Evolutionary conservation across 64 coral and sea anemone species (phyloP), one percentile per base, ranked within the genome.

Genomic region (Trachythela sp.): DNA sequence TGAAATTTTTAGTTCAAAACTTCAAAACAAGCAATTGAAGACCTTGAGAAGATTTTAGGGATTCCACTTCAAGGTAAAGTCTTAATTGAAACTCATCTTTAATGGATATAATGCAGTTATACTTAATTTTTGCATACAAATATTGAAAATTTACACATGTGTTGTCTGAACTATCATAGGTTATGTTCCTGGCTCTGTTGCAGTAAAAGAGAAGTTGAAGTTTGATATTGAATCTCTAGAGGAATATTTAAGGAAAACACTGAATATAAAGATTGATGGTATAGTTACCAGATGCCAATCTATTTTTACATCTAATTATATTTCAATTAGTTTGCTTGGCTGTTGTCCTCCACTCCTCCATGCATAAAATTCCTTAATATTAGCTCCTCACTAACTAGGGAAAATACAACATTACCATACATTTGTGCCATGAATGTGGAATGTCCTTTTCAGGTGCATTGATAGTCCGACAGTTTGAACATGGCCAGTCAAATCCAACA

Each of bases 401-500:
- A n/a, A n/a, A n/a, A n/a, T n/a, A n/a, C n/a, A n/a, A n/a, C n/a
- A n/a, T n/a, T n/a, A n/a, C n/a, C n/a, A n/a, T n/a, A n/a, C n/a
- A n/a, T n/a, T n/a, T n/a, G n/a, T n/a, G n/a, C n/a, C n/a, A n/a
- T n/a, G n/a, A n/a, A n/a, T n/a, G n/a, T n/a, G n/a, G n/a, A n/a
- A n/a, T n/a, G n/a, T n/a, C n/a, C n/a, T 85, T 31, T 33, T 27
- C 70, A 97, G 91, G 76, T 38, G 89, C 88, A 5, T 90, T 91
- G 38, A 48, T 89, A 9, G 24, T 99, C 40, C 91, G 94, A 9
- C 96, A 95, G 77, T 99, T 99, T 59, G 90, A 99, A 76, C 96
- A 99, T 56, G 96, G 96, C 13, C 96, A 99, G 64, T 99, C 96
- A 8, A 99, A 99, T 84, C 96, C 96, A 48, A 99, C 96, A 0